A percentile compares a stretch with the other conserved stretches of the same genome.
These are phyloP conservation scores for Caenorhabditis remanei DNA, from an alignment of 1,140 invertebrate genomes.

Conservation along the genomic window DNA sequence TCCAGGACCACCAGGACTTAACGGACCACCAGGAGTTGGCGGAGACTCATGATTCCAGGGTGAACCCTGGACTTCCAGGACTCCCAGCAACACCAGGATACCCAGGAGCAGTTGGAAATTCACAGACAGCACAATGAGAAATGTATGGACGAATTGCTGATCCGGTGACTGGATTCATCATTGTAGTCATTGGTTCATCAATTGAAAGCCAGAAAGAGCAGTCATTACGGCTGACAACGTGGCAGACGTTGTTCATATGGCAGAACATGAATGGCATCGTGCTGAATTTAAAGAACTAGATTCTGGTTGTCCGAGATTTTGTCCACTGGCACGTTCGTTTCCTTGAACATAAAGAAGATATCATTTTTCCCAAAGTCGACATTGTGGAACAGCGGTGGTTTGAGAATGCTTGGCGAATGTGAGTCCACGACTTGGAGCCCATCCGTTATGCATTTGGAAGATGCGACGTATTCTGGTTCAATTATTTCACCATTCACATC, in stretches of 20 bases:
- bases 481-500: too few relatives aligned
- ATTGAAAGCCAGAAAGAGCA: conserved; percentile 95
- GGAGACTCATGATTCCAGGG: conserved; percentile 69
- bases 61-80: conserved; percentile 62
- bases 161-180: too few relatives aligned
- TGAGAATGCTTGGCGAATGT: conserved; percentile 93
- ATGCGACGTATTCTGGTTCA: too few relatives aligned
- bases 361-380: conserved; percentile 94
- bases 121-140: too few relatives aligned
- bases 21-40: conserved; percentile 69
- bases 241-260: conserved; percentile 88
- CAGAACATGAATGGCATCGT: conserved; percentile 96
- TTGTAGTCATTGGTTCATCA: conserved; percentile 80
- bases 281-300: conserved; percentile 89
- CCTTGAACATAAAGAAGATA: conserved; percentile 94
- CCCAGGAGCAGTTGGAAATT: conserved; percentile 79
- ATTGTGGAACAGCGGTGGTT: conserved; percentile 86
- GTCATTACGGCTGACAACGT: conserved; percentile 90
- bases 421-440: conserved; percentile 74
- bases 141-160: too few relatives aligned
- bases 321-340: conserved; percentile 89
- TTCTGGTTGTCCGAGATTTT: conserved; percentile 89
- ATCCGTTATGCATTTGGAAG: too few relatives aligned
- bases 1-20: conserved; percentile 68
- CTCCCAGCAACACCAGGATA: conserved; percentile 66